Percentiles rank a stretch among this genome's conserved stretches.
Evolutionary conservation across 2,888 invertebrate genomes (phyloP).

Genomic region (Cryptocheilus praepositus): DNA sequence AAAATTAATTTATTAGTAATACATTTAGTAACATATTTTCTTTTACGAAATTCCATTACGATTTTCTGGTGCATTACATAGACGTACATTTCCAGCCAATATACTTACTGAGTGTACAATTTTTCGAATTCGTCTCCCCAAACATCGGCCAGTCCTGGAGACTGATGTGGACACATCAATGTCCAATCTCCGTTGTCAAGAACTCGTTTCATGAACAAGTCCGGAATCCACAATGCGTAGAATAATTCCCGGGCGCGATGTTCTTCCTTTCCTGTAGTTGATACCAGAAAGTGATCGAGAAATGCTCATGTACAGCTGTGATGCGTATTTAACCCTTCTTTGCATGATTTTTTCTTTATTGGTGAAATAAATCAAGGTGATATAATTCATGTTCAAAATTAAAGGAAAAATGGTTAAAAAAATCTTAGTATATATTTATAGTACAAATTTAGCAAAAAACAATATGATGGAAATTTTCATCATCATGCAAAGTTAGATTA

Average conservation of each 20-base stretch:
- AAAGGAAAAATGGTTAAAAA: too few relatives aligned
- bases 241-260: conserved; percentile 95
- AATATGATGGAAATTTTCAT: too few relatives aligned
- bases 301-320: neutral
- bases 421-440: too few relatives aligned
- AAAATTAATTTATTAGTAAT: too few relatives aligned
- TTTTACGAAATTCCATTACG: neutral
- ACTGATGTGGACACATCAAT: conserved; percentile 96
- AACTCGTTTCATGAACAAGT: conserved; percentile 97
- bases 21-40: too few relatives aligned
- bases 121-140: conserved; percentile 97
- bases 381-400: too few relatives aligned
- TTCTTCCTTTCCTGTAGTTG: conserved; percentile 87
- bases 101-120: conserved; percentile 84
- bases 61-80: too few relatives aligned
- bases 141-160: conserved; percentile 91
- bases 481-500: too few relatives aligned
- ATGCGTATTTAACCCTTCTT: neutral
- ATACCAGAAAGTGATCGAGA: neutral
- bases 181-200: conserved; percentile 92
- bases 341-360: too few relatives aligned
- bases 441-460: too few relatives aligned
- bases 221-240: conserved; percentile 98
- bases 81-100: conserved; percentile 7
- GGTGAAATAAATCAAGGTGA: too few relatives aligned